Percentiles rank a stretch among this genome's conserved stretches.
Conservation (phyloP, 2,888 invertebrate species). For the Hydriomena furcata region DNA sequence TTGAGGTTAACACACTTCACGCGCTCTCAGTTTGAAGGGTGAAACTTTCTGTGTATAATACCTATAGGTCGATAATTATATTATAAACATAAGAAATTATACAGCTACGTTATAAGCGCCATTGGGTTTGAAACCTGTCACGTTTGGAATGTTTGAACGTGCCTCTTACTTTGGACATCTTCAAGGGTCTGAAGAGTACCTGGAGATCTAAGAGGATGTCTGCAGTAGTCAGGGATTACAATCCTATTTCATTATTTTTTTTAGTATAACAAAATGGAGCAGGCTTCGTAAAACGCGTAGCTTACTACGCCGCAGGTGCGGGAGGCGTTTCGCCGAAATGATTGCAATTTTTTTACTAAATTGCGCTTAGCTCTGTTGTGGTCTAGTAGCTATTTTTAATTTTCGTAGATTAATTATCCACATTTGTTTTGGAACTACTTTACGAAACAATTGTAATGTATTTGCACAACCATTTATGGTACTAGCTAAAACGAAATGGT, state of each 20-base stretch:
- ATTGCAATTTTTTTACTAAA: conserved; percentile 35
- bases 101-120: no score
- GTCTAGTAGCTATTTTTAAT: conserved; percentile 14
- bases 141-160: no score
- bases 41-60: neutral
- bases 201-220: no score
- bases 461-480: neutral
- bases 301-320: conserved; percentile 29
- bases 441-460: neutral
- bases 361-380: conserved; percentile 20
- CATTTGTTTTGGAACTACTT: conserved; percentile 13
- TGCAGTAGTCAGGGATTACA: no score
- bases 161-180: no score
- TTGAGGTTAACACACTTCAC: conserved; percentile 3
- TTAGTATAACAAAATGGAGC: neutral
- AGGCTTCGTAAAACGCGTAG: conserved; percentile 5
- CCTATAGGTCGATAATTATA: no score
- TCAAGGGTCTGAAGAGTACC: no score
- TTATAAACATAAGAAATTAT: no score
- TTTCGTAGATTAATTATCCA: conserved; percentile 15
- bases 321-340: conserved; percentile 27
- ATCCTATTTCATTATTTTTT: no score
- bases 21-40: conserved; percentile 8
- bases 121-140: no score
- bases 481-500: neutral